These are phyloP conservation scores for Gymnarchus niloticus DNA, from an alignment of 2,113 vertebrate genomes.

Conservation along the genomic window DNA sequence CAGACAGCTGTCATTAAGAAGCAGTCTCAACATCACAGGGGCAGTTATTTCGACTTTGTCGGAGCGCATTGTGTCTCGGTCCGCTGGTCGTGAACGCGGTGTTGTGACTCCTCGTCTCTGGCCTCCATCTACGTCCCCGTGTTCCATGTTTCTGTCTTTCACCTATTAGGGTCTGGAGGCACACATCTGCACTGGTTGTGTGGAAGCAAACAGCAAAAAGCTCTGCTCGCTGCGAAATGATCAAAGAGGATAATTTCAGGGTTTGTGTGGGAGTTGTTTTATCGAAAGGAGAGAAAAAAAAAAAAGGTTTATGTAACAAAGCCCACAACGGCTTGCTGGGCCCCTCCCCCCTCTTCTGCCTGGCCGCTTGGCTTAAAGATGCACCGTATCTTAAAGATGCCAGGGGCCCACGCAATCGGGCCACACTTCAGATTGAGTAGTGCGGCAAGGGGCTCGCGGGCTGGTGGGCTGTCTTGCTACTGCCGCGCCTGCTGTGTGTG, in stretches of 20 bases:
- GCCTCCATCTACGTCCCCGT: neutral
- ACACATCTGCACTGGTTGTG: neutral
- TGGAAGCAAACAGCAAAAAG: neutral
- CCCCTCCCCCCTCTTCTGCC: neutral
- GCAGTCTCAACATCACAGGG: too few species aligned
- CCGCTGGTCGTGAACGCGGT: too few species aligned
- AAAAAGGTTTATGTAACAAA: conserved; percentile 2
- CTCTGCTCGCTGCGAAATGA: neutral
- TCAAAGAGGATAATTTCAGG: neutral
- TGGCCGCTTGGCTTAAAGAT: neutral
- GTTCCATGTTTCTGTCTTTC: neutral
- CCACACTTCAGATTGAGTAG: neutral
- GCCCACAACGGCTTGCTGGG: neutral
- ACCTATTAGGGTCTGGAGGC: neutral
- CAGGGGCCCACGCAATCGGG: conserved; percentile 32
- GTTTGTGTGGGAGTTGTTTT: neutral
- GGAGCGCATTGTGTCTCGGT: too few species aligned
- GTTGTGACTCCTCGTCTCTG: conserved; percentile 1
- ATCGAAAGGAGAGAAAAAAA: neutral
- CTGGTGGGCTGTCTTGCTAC: neutral
- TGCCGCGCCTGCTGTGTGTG: neutral
- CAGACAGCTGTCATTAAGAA: too few species aligned
- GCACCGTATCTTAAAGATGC: neutral
- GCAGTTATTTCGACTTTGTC: too few species aligned
- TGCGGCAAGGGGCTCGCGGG: neutral